Evolutionary conservation across 1,140 invertebrate species (phyloP).

Genomic region (Solenopsis invicta): DNA sequence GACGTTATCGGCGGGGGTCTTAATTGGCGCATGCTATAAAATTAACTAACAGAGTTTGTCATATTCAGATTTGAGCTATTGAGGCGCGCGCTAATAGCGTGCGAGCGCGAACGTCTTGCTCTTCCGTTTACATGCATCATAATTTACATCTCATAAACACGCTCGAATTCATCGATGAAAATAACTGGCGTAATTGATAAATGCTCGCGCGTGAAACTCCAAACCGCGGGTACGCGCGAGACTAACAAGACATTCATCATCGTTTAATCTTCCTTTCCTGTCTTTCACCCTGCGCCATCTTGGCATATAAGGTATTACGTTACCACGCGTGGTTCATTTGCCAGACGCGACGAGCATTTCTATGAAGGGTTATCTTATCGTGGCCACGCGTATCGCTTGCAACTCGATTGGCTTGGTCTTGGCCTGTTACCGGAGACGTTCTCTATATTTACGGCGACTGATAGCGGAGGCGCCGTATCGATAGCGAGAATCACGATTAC

Average conservation of each 20-base stretch:
- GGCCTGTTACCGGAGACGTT: slow-evolving; percentile 43
- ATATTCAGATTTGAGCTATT: not conserved
- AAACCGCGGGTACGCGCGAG: slow-evolving; percentile 1
- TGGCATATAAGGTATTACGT: slow-evolving; percentile 53
- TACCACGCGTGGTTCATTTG: slow-evolving; percentile 65
- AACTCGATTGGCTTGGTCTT: slow-evolving; percentile 45
- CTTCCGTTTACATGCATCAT: not conserved
- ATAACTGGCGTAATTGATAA: slow-evolving; percentile 46
- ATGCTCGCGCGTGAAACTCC: not conserved
- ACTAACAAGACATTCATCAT: slow-evolving; percentile 65
- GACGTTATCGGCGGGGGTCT: not conserved
- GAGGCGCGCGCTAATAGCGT: not conserved
- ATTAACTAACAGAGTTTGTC: slow-evolving; percentile 10
- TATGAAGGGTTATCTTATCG: slow-evolving; percentile 59
- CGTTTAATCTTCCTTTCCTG: slow-evolving; percentile 34
- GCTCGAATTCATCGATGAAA: slow-evolving; percentile 21
- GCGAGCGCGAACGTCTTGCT: not conserved
- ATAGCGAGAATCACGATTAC: slow-evolving; percentile 37
- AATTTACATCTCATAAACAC: slow-evolving; percentile 32
- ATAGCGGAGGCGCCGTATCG: slow-evolving; percentile 38
- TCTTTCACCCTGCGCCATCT: slow-evolving; percentile 27
- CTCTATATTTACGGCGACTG: slow-evolving; percentile 36
- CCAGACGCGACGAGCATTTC: slow-evolving; percentile 62
- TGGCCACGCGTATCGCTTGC: slow-evolving; percentile 39
- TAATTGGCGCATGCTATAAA: slow-evolving; percentile 23